Evolutionary conservation across 2,888 invertebrate genomes (phyloP).

Genomic region (Drosophila nigricruria): DNA sequence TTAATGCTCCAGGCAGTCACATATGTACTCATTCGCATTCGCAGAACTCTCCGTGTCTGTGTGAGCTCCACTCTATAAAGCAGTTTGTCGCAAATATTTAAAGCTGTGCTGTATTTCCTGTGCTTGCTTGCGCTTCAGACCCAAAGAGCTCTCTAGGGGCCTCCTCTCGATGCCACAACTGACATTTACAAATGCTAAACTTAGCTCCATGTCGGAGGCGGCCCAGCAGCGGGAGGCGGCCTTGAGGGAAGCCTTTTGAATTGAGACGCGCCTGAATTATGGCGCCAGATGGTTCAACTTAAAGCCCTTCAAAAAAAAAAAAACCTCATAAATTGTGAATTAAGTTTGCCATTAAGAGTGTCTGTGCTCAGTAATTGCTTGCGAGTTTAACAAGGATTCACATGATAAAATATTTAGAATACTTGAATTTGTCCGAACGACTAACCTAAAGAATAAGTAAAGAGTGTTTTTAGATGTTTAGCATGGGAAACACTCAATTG

Average conservation of each 20-base stretch:
- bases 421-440: too few species aligned
- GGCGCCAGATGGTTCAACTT: slow-evolving; percentile 42
- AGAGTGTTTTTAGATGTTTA: too few species aligned
- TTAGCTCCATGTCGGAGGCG: slow-evolving; percentile 5
- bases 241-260: slow-evolving; percentile 52
- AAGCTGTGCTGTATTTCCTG: slow-evolving; percentile 56
- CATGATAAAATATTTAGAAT: slow-evolving; percentile 18
- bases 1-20: slow-evolving; percentile 68
- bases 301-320: slow-evolving; percentile 27
- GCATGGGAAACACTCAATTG: too few species aligned
- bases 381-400: slow-evolving; percentile 12
- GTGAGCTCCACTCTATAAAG: slow-evolving; percentile 33
- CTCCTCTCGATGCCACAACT: slow-evolving; percentile 23
- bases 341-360: slow-evolving; percentile 10
- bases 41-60: background rate
- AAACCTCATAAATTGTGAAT: slow-evolving; percentile 29
- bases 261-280: slow-evolving; percentile 42
- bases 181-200: slow-evolving; percentile 58
- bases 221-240: slow-evolving; percentile 31
- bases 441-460: background rate
- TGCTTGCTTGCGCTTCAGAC: slow-evolving; percentile 4
- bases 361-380: slow-evolving; percentile 1
- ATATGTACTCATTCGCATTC: slow-evolving; percentile 41
- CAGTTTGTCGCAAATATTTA: slow-evolving; percentile 62
- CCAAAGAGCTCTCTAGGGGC: slow-evolving; percentile 43